phyloP scores from a whole-genome alignment of 2,888 invertebrate genomes.

The Notodonta ziczac region DNA sequence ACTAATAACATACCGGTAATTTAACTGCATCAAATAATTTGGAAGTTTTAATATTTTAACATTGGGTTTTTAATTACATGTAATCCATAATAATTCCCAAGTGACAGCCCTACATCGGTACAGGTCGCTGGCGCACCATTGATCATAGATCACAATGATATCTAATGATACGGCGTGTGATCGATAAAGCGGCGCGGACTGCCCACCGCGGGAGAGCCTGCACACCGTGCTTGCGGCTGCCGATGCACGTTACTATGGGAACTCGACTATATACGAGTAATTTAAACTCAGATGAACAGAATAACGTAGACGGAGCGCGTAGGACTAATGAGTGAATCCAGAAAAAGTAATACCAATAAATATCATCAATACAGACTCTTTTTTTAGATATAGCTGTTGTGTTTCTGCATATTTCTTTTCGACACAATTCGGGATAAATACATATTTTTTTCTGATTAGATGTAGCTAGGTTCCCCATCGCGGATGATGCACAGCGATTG shows the following conservation, averaged over 20 bases:
- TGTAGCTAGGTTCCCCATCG: too few relatives aligned
- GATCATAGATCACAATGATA: slow-evolving; percentile 81
- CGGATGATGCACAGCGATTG: too few relatives aligned
- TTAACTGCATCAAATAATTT: neutral
- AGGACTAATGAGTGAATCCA: too few relatives aligned
- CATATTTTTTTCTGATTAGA: too few relatives aligned
- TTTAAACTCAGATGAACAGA: neutral
- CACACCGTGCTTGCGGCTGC: slow-evolving; percentile 31
- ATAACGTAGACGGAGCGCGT: too few relatives aligned
- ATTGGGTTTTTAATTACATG: neutral
- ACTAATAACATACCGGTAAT: too few relatives aligned
- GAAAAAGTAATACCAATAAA: too few relatives aligned
- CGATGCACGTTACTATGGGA: slow-evolving; percentile 4
- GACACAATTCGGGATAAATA: too few relatives aligned
- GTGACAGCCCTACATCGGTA: slow-evolving; percentile 47
- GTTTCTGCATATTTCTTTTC: too few relatives aligned
- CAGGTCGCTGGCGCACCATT: slow-evolving; percentile 55
- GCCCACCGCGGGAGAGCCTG: slow-evolving; percentile 73
- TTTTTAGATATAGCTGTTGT: too few relatives aligned
- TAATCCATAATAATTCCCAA: neutral
- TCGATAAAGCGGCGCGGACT: slow-evolving; percentile 68
- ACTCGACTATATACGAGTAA: neutral
- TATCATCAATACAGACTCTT: too few relatives aligned
- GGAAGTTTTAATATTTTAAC: neutral
- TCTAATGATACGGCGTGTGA: slow-evolving; percentile 79